Evolutionary conservation across 1,140 invertebrate genomes (phyloP).

Genomic region (Drosophila nasuta): DNA sequence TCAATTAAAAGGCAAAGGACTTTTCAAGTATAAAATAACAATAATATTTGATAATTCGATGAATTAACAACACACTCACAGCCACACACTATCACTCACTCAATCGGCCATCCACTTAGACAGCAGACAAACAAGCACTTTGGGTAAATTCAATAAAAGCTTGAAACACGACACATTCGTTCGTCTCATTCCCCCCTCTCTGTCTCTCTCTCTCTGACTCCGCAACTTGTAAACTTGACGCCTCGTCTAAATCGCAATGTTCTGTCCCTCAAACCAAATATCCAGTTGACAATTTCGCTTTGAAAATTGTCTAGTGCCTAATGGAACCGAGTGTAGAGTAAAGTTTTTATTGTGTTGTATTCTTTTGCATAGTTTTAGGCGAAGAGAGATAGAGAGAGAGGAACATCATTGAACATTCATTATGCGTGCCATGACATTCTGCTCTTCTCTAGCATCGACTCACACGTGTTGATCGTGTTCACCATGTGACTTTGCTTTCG

Average conservation of each 20-base stretch:
- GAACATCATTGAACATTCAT: not conserved
- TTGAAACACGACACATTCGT: conserved; percentile 23
- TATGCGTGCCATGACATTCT: not conserved
- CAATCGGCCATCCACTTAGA: conserved; percentile 42
- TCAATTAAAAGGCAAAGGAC: not conserved
- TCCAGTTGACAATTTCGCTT: conserved; percentile 38
- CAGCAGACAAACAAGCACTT: conserved; percentile 51
- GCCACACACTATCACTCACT: not conserved
- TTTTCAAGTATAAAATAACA: conserved; percentile 24
- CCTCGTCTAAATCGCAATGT: conserved; percentile 23
- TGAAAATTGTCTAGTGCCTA: conserved; percentile 35
- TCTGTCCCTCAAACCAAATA: conserved; percentile 13
- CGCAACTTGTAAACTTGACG: not conserved
- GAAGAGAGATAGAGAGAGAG: not conserved
- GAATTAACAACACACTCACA: conserved; percentile 18
- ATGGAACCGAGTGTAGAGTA: conserved; percentile 4
- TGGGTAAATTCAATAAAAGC: conserved; percentile 53
- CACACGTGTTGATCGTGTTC: too few species aligned
- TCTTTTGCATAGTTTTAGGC: conserved; percentile 37
- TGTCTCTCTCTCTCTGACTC: too few species aligned
- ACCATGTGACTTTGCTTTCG: not conserved
- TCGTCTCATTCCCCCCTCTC: not conserved
- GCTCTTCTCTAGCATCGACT: not conserved
- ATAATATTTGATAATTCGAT: conserved; percentile 10
- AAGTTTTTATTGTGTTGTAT: conserved; percentile 35